Percentiles rank a stretch among this genome's conserved stretches.
Evolutionary conservation across 2,797 vertebrate genomes (phyloP).

Genomic region (Allobates femoralis): DNA sequence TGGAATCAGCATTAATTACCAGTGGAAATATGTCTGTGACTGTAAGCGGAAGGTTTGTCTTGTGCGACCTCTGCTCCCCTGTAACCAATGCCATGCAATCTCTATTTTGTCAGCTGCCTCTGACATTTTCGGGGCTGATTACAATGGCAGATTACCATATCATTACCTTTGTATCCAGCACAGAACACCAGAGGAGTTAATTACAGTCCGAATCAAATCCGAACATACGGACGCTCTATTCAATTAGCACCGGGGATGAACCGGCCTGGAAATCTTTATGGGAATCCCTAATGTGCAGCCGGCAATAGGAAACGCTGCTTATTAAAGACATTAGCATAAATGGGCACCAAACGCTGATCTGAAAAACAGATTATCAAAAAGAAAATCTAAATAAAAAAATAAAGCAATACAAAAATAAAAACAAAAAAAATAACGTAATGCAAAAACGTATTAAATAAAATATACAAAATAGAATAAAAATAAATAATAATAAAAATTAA

Average conservation of each 20-base stretch:
- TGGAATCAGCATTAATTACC: slow-evolving; percentile 55
- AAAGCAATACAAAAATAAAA: not conserved
- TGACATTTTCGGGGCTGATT: slow-evolving; percentile 52
- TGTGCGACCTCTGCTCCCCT: slow-evolving; percentile 47
- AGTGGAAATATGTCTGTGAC: slow-evolving; percentile 41
- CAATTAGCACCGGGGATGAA: slow-evolving; percentile 16
- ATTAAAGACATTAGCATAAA: slow-evolving; percentile 14
- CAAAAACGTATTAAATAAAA: too few species aligned
- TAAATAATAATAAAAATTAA: too few species aligned
- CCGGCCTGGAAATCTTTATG: slow-evolving; percentile 10
- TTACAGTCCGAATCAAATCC: slow-evolving; percentile 52
- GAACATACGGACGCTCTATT: slow-evolving; percentile 45
- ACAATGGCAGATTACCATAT: slow-evolving; percentile 59
- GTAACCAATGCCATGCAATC: slow-evolving; percentile 59
- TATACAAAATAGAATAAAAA: too few species aligned
- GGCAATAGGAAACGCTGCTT: slow-evolving; percentile 17
- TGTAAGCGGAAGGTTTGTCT: slow-evolving; percentile 50
- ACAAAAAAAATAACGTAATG: too few species aligned
- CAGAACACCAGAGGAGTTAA: slow-evolving; percentile 57
- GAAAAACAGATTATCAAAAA: not conserved
- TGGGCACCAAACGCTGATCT: not conserved
- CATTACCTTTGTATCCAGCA: slow-evolving; percentile 44
- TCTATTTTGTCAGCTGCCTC: slow-evolving; percentile 62
- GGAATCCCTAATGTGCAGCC: slow-evolving; percentile 5
- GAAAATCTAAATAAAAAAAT: not conserved